phyloP scores from a whole-genome alignment of 2,113 vertebrate genomes.

The Petaurus breviceps region DNA sequence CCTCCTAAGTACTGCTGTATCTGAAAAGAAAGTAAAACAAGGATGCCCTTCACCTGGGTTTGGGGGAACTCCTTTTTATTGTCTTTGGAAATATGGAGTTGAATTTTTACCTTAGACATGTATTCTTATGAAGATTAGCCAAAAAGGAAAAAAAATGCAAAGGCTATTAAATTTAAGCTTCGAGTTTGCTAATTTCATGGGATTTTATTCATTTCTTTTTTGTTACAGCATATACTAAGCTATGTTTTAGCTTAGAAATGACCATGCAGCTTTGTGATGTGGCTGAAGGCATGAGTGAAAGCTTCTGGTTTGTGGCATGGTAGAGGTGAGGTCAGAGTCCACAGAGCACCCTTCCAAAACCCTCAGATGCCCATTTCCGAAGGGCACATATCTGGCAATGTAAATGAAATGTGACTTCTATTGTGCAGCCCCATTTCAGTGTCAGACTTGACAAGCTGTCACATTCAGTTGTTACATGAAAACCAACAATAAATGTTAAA shows the following conservation, averaged over 20 bases:
- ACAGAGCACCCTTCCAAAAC: neutral
- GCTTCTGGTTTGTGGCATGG: neutral
- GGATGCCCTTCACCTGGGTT: too few relatives aligned
- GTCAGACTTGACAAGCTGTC: constrained; percentile 52
- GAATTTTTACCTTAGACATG: neutral
- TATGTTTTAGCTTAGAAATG: constrained; percentile 1
- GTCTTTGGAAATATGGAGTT: neutral
- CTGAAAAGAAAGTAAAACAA: too few relatives aligned
- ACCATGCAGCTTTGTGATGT: neutral
- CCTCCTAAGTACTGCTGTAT: too few relatives aligned
- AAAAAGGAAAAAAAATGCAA: neutral
- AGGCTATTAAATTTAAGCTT: neutral
- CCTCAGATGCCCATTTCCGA: constrained; percentile 25
- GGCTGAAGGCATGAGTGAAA: neutral
- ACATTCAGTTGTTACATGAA: constrained; percentile 20
- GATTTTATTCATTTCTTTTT: neutral
- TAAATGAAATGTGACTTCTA: constrained; percentile 60
- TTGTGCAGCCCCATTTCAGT: constrained; percentile 39
- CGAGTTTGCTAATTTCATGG: neutral
- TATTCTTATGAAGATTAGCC: neutral
- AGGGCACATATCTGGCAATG: constrained; percentile 18
- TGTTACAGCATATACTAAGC: constrained; percentile 28
- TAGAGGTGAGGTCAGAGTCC: neutral
- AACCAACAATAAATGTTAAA: constrained; percentile 4
- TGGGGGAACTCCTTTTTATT: neutral